A percentile compares a stretch with the other conserved stretches of the same genome.
Evolutionary conservation across 2,113 vertebrate genomes (phyloP).

Genomic region (Myotis brandtii): DNA sequence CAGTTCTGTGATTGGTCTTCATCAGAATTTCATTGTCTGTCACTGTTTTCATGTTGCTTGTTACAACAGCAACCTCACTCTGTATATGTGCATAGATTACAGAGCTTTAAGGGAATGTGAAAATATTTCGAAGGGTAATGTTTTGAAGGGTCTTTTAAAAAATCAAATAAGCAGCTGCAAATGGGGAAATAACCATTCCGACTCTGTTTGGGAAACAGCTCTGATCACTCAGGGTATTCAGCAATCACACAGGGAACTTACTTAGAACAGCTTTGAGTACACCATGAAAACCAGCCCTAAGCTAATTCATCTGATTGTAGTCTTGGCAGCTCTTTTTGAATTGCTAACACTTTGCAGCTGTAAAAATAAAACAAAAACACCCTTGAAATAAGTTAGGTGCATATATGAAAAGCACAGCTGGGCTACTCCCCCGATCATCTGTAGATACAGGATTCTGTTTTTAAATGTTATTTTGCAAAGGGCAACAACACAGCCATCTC

Average conservation of each 20-base stretch:
- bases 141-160: slow-evolving; percentile 80
- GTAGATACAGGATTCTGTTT: slow-evolving; percentile 80
- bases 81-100: slow-evolving; percentile 61
- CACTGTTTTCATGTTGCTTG: slow-evolving; percentile 58
- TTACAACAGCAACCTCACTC: slow-evolving; percentile 42
- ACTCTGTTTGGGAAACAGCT: slow-evolving; percentile 82
- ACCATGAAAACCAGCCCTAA: slow-evolving; percentile 71
- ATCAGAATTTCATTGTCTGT: slow-evolving; percentile 49
- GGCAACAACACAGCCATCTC: slow-evolving; percentile 40
- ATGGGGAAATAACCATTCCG: slow-evolving; percentile 78
- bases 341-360: slow-evolving; percentile 83
- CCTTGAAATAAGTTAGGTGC: slow-evolving; percentile 84
- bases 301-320: slow-evolving; percentile 79
- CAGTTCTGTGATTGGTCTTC: slow-evolving; percentile 36
- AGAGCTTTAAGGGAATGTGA: slow-evolving; percentile 76
- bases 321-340: slow-evolving; percentile 81
- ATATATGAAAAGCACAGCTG: slow-evolving; percentile 82
- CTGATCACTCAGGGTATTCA: slow-evolving; percentile 82
- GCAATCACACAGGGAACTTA: slow-evolving; percentile 74
- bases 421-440: slow-evolving; percentile 79
- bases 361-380: slow-evolving; percentile 82
- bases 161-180: slow-evolving; percentile 84
- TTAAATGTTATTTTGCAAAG: slow-evolving; percentile 64
- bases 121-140: slow-evolving; percentile 81
- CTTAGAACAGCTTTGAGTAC: slow-evolving; percentile 80